Evolutionary conservation across 2,888 invertebrate species (phyloP).

Genomic region (Coronaproctus castanopsis): DNA sequence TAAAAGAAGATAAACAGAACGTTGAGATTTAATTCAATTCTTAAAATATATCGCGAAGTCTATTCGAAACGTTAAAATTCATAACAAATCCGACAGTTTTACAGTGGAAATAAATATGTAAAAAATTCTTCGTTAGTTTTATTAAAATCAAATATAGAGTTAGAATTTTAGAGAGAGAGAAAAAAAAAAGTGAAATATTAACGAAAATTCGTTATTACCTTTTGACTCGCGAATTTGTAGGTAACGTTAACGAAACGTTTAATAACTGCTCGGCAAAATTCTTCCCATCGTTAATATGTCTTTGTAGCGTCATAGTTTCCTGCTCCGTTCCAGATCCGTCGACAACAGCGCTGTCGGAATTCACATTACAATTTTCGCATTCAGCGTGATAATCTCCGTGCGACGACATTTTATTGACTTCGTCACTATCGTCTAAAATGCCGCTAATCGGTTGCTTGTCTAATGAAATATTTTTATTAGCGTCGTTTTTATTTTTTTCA

Average conservation of each 20-base stretch:
- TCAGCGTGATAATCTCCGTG: constrained; percentile 58
- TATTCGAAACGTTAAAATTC: no score
- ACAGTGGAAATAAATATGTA: no score
- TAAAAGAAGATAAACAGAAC: no score
- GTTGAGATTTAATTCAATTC: no score
- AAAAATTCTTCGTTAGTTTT: no score
- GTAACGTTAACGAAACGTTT: constrained; percentile 15
- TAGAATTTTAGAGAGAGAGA: neutral
- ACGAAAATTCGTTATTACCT: constrained; percentile 2
- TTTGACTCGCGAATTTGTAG: constrained; percentile 11
- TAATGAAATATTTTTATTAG: no score
- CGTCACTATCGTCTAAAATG: neutral
- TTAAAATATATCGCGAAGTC: no score
- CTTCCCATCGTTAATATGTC: constrained; percentile 27
- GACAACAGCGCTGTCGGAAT: constrained; percentile 33
- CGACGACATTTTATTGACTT: neutral
- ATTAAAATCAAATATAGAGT: no score
- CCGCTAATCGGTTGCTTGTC: neutral
- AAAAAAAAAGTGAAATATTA: neutral
- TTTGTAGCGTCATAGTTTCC: constrained; percentile 46
- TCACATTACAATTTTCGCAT: constrained; percentile 57
- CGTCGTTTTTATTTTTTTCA: no score
- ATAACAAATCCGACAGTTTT: no score
- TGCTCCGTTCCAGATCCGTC: constrained; percentile 38
- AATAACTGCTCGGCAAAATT: constrained; percentile 7